Conservation (phyloP, 2,113 vertebrate genomes). For the Myrmecobius fasciatus region DNA sequence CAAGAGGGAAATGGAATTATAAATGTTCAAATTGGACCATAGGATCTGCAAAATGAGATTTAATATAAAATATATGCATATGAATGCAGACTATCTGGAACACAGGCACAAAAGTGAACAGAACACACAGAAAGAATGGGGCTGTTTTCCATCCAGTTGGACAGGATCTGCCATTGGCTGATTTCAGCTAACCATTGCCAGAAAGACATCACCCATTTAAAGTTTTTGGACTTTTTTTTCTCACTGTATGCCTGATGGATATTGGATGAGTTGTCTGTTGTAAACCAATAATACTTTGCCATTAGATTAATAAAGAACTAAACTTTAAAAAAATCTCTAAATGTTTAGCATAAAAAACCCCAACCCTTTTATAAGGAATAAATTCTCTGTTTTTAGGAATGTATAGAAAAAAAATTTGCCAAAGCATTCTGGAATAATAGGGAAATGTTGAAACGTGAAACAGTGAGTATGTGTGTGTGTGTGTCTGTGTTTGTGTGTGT, state of each 20-base stretch:
- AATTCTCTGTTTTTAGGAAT: constrained; percentile 63
- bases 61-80: constrained; percentile 73
- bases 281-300: constrained; percentile 83
- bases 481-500: constrained; percentile 13
- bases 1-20: neutral
- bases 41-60: constrained; percentile 49
- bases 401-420: constrained; percentile 52
- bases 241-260: constrained; percentile 78
- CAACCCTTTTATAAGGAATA: constrained; percentile 77
- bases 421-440: constrained; percentile 76
- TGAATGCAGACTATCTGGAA: constrained; percentile 65
- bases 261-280: constrained; percentile 74
- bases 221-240: constrained; percentile 74
- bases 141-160: constrained; percentile 78
- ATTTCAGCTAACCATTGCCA: constrained; percentile 78
- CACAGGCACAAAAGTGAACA: constrained; percentile 58
- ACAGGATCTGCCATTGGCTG: constrained; percentile 78
- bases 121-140: constrained; percentile 75
- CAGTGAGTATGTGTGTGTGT: neutral
- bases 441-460: constrained; percentile 70
- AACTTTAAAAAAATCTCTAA: constrained; percentile 83
- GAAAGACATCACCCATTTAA: constrained; percentile 81
- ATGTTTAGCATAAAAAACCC: constrained; percentile 81
- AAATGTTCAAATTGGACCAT: constrained; percentile 12
- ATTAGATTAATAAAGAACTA: constrained; percentile 80